These are phyloP conservation scores for Oligia latruncula DNA, from an alignment of 2,888 invertebrate genomes.

Conservation along the genomic window DNA sequence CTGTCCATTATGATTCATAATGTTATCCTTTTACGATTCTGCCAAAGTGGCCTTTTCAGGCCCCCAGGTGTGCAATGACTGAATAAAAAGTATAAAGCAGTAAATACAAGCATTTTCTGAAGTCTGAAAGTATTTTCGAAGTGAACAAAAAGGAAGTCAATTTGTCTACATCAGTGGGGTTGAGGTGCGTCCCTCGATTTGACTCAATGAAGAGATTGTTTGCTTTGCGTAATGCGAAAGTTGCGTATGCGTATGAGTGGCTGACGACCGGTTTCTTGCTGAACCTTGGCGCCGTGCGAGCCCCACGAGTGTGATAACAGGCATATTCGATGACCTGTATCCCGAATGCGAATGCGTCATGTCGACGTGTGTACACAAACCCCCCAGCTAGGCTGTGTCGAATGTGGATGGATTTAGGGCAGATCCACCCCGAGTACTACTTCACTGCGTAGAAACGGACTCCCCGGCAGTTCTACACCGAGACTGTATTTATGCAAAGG, in stretches of 20 bases:
- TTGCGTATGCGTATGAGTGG: conserved; percentile 18
- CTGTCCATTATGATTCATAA: no score
- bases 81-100: background rate
- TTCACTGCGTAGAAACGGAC: conserved; percentile 52
- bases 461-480: rapidly evolving
- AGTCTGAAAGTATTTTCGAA: background rate
- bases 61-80: background rate
- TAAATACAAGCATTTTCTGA: no score
- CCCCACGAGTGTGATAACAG: conserved; percentile 26
- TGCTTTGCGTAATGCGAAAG: conserved; percentile 14
- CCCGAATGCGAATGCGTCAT: conserved; percentile 13
- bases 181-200: conserved; percentile 45
- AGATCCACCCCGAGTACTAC: conserved; percentile 45
- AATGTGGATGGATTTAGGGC: conserved; percentile 29
- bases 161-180: conserved; percentile 47
- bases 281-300: conserved; percentile 7
- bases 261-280: conserved; percentile 20
- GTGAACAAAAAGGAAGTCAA: conserved; percentile 43
- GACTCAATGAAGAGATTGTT: conserved; percentile 36
- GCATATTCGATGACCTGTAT: conserved; percentile 27
- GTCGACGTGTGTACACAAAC: conserved; percentile 23
- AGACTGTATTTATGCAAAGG: background rate
- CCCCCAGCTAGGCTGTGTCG: conserved; percentile 17
- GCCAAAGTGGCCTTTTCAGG: no score
- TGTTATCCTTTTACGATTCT: no score